A percentile compares a stretch with the other conserved stretches of the same genome.
These are phyloP conservation scores for Caloenas nicobarica DNA, from an alignment of 2,113 vertebrate species.

Conservation along the genomic window DNA sequence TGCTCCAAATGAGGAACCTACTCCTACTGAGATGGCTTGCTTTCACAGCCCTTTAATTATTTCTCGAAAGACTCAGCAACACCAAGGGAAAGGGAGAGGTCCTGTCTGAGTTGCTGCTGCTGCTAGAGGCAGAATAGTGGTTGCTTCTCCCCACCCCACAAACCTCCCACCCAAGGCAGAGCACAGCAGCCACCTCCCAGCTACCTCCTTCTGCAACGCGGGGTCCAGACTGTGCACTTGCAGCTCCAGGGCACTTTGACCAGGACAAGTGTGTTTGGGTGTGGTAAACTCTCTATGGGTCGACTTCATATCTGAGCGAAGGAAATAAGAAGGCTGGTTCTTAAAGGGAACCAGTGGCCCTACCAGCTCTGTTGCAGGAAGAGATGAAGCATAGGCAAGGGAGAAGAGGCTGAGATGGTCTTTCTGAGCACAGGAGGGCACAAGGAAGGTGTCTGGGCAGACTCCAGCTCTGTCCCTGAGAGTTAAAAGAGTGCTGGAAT, in stretches of 20 bases:
- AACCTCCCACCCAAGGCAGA: rapidly evolving
- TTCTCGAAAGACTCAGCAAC: background rate
- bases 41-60: background rate
- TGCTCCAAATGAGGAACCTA: background rate
- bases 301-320: background rate
- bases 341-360: too few species aligned
- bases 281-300: background rate
- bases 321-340: background rate
- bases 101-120: background rate
- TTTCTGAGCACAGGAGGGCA: background rate
- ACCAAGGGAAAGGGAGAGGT: background rate
- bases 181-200: background rate
- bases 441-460: background rate
- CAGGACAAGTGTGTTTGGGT: background rate
- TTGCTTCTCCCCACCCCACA: background rate
- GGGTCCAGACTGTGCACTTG: background rate
- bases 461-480: background rate
- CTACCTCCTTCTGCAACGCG: background rate
- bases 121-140: background rate
- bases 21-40: background rate
- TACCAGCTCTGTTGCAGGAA: background rate
- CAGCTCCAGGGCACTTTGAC: background rate
- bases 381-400: background rate
- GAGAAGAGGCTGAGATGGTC: background rate
- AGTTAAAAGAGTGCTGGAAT: background rate